Conservation (phyloP, 2,113 vertebrate genomes). For the Caracal caracal region DNA sequence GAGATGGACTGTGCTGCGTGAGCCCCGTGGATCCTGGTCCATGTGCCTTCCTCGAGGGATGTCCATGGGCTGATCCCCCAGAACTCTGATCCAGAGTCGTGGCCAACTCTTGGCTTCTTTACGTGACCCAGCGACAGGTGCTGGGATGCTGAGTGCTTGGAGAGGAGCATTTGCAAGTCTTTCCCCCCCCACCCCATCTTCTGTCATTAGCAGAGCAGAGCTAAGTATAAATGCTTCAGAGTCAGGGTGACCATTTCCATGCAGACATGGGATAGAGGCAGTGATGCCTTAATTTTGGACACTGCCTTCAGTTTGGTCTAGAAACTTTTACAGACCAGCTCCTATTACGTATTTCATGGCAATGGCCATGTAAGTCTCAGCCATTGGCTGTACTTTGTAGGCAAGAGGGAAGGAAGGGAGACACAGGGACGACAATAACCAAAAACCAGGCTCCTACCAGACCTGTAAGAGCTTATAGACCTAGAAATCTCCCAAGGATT, state of each 20-base stretch:
- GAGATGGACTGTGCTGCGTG: accelerated
- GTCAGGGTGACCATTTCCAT: not conserved
- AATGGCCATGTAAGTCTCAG: not conserved
- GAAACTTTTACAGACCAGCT: not conserved
- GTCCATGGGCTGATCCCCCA: not conserved
- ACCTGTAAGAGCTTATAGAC: not conserved
- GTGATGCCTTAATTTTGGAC: not conserved
- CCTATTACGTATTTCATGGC: no score
- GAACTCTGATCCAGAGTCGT: not conserved
- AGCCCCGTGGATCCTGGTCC: not conserved
- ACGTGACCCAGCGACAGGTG: not conserved
- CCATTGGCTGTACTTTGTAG: not conserved
- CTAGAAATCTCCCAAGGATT: not conserved
- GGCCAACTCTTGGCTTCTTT: not conserved
- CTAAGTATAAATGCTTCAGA: not conserved
- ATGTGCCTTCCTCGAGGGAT: not conserved
- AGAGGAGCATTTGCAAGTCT: accelerated
- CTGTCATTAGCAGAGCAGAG: not conserved
- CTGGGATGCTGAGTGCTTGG: not conserved
- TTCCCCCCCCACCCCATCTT: not conserved
- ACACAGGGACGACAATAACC: accelerated
- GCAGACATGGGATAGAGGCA: not conserved
- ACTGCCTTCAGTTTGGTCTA: not conserved
- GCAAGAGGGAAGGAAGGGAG: not conserved
- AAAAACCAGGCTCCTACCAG: no score